Percentiles rank a stretch among this genome's conserved stretches.
Evolutionary conservation across 2,113 vertebrate species (phyloP).

Genomic region (Callipepla californica): DNA sequence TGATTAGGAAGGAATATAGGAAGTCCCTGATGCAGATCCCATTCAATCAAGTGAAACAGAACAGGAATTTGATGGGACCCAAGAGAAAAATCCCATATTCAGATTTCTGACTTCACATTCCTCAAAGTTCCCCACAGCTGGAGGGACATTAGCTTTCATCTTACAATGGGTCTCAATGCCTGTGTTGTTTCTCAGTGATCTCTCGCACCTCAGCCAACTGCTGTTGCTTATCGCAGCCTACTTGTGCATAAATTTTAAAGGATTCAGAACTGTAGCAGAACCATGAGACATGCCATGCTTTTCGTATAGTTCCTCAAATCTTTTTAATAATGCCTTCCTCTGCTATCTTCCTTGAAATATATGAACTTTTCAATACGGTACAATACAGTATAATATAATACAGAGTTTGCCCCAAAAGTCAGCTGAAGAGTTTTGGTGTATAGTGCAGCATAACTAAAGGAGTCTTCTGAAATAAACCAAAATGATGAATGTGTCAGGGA

Average conservation of each 20-base stretch:
- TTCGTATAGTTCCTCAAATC: not conserved
- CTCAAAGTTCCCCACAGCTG: not conserved
- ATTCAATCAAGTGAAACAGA: constrained; percentile 25
- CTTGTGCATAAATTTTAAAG: not conserved
- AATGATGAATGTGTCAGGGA: not conserved
- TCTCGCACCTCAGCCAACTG: not conserved
- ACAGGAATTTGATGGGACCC: not conserved
- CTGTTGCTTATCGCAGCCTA: not conserved
- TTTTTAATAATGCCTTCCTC: not conserved
- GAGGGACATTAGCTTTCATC: not conserved
- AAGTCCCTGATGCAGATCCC: not conserved
- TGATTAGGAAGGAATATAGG: constrained; percentile 17
- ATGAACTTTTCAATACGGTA: not conserved
- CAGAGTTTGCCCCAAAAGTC: not conserved
- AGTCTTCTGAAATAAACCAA: not conserved
- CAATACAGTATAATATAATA: not conserved
- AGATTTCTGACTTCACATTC: not conserved
- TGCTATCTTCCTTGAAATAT: not conserved
- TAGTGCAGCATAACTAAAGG: not conserved
- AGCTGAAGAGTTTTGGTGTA: not conserved
- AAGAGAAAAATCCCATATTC: not conserved
- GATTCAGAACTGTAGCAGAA: not conserved
- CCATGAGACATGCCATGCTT: not conserved
- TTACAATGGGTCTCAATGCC: not conserved
- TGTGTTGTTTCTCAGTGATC: not conserved